Conservation (phyloP, 2,888 invertebrate species). For the Drosophila sordidula region DNA sequence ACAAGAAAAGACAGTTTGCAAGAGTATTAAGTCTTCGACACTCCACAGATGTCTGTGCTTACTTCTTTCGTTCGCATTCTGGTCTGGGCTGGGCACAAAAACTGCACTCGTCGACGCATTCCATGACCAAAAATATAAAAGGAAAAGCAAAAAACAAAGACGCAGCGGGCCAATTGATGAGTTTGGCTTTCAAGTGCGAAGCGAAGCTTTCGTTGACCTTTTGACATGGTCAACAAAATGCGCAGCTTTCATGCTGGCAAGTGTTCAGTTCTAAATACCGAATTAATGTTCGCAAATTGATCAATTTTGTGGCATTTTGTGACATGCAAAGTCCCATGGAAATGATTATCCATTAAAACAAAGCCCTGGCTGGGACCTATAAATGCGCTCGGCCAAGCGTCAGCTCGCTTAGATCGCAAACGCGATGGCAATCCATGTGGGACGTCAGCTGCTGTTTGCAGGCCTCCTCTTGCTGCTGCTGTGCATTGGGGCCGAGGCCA, state of each 20-base stretch:
- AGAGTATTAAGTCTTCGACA: constrained; percentile 3
- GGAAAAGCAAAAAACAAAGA: background rate
- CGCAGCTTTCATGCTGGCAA: constrained; percentile 6
- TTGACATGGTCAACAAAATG: constrained; percentile 30
- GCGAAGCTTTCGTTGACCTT: constrained; percentile 25
- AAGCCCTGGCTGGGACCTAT: constrained; percentile 25
- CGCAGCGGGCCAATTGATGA: constrained; percentile 13
- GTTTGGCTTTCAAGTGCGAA: constrained; percentile 47
- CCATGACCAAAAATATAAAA: constrained; percentile 58
- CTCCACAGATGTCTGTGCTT: background rate
- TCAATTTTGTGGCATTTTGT: constrained; percentile 40
- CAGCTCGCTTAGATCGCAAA: constrained; percentile 2
- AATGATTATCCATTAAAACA: constrained; percentile 28
- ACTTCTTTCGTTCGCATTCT: constrained; percentile 23
- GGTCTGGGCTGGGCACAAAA: constrained; percentile 38
- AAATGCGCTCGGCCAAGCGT: constrained; percentile 12
- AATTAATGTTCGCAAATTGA: constrained; percentile 40
- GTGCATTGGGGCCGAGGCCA: constrained; percentile 33
- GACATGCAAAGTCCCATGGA: constrained; percentile 39
- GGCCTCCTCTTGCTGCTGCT: constrained; percentile 33
- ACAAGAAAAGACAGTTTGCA: too few relatives aligned
- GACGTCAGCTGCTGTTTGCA: constrained; percentile 28
- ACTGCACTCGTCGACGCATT: constrained; percentile 70
- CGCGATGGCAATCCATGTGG: constrained; percentile 40
- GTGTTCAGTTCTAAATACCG: constrained; percentile 7